Evolutionary conservation across 2,113 vertebrate species (phyloP).

Genomic region (Pygathrix nemaeus): DNA sequence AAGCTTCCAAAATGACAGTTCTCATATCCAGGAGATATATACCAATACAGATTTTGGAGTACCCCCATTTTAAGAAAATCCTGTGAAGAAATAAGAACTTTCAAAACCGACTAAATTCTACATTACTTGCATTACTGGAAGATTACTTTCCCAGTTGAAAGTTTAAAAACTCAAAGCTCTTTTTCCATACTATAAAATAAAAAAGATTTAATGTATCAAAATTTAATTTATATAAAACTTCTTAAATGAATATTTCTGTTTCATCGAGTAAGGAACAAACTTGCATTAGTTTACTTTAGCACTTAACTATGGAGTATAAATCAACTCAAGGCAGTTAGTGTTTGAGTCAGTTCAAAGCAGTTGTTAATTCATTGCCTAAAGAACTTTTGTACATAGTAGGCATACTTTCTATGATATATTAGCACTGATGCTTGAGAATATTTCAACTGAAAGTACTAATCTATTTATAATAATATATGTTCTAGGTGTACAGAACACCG

Average conservation of each 20-base stretch:
- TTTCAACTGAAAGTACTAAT: neutral
- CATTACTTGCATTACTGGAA: neutral
- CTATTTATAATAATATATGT: neutral
- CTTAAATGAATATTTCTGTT: neutral
- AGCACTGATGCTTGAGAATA: neutral
- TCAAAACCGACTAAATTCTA: neutral
- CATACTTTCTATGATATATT: neutral
- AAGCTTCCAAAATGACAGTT: neutral
- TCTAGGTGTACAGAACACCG: neutral
- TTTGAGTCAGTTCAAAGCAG: neutral
- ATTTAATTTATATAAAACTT: neutral
- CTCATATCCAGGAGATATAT: neutral
- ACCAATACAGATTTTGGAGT: neutral
- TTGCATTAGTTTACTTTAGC: neutral
- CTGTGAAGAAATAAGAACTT: neutral
- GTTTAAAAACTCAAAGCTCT: neutral
- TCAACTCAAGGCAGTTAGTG: neutral
- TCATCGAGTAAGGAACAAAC: neutral
- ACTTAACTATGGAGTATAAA: neutral
- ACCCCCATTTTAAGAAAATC: neutral
- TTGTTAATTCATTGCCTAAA: constrained; percentile 2
- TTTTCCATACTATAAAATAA: constrained; percentile 10
- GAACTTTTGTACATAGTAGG: neutral
- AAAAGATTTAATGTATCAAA: neutral
- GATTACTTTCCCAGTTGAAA: neutral